Evolutionary conservation across 2,888 invertebrate species (phyloP).

Genomic region (Lamellibrachia satsuma): DNA sequence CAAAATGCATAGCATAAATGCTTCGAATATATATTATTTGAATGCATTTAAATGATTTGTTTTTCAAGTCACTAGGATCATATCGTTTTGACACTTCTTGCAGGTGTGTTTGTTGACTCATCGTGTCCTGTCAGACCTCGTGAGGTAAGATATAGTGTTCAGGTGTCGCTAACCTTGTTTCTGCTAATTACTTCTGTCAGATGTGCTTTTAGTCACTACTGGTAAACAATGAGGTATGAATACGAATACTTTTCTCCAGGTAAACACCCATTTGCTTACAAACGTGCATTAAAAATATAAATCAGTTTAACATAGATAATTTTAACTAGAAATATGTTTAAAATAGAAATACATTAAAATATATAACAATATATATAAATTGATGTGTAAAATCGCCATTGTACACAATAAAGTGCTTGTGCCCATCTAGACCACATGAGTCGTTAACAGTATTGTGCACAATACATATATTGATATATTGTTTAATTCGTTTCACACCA

Average conservation of each 20-base stretch:
- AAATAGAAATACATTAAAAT: too few relatives aligned
- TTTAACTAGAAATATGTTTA: too few relatives aligned
- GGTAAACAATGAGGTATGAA: not conserved
- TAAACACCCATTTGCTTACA: too few relatives aligned
- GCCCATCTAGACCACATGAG: too few relatives aligned
- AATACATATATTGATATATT: not conserved
- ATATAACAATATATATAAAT: too few relatives aligned
- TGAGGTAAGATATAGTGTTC: constrained; percentile 69
- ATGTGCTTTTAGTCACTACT: not conserved
- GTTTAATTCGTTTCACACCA: not conserved
- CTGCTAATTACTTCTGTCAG: not conserved
- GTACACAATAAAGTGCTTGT: too few relatives aligned
- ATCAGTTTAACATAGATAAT: too few relatives aligned
- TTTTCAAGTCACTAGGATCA: not conserved
- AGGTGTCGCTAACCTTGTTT: not conserved
- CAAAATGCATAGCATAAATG: not conserved
- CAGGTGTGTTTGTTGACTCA: constrained; percentile 81
- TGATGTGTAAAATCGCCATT: too few relatives aligned
- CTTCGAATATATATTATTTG: not conserved
- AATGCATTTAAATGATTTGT: not conserved
- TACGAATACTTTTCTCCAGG: too few relatives aligned
- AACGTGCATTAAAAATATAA: too few relatives aligned
- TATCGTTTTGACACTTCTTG: constrained; percentile 31
- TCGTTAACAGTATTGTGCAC: not conserved
- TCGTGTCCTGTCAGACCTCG: constrained; percentile 79